These are phyloP conservation scores for Alethe diademata DNA, from an alignment of 2,113 vertebrate genomes.

Conservation along the genomic window DNA sequence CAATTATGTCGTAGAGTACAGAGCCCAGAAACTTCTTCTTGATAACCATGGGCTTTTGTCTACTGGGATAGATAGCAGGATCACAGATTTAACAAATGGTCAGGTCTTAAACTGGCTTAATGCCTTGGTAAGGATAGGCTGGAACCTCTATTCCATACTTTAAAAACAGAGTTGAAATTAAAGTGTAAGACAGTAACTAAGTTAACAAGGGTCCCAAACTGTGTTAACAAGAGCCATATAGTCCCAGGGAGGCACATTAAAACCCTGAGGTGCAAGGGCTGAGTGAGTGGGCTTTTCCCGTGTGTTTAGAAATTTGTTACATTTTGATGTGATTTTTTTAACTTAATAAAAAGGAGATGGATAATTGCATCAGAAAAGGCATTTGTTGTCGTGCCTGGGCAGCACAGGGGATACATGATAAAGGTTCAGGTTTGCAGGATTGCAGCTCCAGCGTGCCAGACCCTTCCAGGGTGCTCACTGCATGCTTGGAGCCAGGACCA, in stretches of 20 bases:
- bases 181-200: not conserved
- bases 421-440: not conserved
- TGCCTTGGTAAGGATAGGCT: not conserved
- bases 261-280: not conserved
- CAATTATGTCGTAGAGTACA: not conserved
- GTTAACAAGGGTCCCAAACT: not conserved
- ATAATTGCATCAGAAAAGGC: not conserved
- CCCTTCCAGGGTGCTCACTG: not conserved
- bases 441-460: not conserved
- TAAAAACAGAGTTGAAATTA: not conserved
- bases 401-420: not conserved
- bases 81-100: not conserved
- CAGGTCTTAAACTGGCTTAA: not conserved
- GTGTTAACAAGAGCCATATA: not conserved
- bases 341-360: not conserved
- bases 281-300: not conserved
- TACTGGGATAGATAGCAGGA: not conserved
- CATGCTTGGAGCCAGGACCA: not conserved
- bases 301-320: not conserved
- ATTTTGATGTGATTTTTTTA: not conserved
- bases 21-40: not conserved
- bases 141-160: not conserved
- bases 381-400: not conserved
- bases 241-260: not conserved
- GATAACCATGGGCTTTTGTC: not conserved